Conservation (phyloP, 2,113 vertebrate species). For the Sphaerodactylus townsendi region DNA sequence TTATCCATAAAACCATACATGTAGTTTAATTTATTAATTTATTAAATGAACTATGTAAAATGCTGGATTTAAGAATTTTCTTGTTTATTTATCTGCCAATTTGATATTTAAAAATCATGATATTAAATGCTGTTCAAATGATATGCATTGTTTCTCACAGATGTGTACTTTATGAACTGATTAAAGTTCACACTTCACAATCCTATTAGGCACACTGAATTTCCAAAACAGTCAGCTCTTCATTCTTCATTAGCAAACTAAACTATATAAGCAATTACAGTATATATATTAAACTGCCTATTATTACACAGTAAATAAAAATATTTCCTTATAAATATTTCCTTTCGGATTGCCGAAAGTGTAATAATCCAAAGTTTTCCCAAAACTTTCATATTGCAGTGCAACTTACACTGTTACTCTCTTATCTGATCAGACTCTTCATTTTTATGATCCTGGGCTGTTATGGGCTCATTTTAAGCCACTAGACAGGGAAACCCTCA, state of each 20-base stretch:
- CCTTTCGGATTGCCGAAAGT: not conserved
- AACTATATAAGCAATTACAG: not conserved
- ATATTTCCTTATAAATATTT: not conserved
- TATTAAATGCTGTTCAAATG: constrained; percentile 69
- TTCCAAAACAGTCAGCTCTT: not conserved
- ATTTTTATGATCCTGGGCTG: too few species aligned
- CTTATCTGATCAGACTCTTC: not conserved
- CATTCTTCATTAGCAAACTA: not conserved
- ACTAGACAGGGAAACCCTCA: too few species aligned
- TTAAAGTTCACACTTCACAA: not conserved
- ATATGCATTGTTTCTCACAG: constrained; percentile 29
- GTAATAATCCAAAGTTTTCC: not conserved
- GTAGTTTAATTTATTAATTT: constrained; percentile 80
- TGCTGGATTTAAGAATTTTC: constrained; percentile 56
- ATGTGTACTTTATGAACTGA: not conserved
- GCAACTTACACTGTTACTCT: not conserved
- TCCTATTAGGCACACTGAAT: not conserved
- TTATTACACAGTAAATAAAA: not conserved
- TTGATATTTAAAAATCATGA: constrained; percentile 69
- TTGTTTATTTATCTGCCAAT: constrained; percentile 43
- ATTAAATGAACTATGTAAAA: constrained; percentile 73
- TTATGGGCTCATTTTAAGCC: too few species aligned
- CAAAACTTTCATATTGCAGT: not conserved
- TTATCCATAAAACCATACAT: constrained; percentile 61
- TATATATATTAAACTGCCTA: not conserved